Evolutionary conservation across 2,888 invertebrate species (phyloP).

Genomic region (Congeria kusceri): DNA sequence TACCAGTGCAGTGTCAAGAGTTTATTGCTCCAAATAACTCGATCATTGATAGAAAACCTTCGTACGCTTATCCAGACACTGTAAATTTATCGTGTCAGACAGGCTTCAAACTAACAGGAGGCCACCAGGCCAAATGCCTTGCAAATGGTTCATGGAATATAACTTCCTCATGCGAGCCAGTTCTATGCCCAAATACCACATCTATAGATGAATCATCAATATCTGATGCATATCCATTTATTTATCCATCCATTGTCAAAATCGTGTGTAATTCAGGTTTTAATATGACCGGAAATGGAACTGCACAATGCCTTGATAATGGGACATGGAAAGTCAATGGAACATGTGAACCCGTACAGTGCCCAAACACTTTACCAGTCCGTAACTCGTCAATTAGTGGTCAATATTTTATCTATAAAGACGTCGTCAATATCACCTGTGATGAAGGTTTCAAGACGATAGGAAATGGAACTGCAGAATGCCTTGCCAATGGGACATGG

Average conservation of each 20-base stretch:
- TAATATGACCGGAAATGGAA: not conserved
- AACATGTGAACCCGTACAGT: not conserved
- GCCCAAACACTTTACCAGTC: not conserved
- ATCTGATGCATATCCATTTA: not conserved
- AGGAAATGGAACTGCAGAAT: not conserved
- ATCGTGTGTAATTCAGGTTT: not conserved
- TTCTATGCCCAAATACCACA: not conserved
- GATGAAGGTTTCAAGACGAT: not conserved
- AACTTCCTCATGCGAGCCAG: not conserved
- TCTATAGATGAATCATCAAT: not conserved
- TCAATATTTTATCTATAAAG: not conserved
- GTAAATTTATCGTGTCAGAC: not conserved
- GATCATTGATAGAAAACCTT: not conserved
- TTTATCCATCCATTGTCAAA: no score
- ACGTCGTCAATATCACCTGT: conserved; percentile 16
- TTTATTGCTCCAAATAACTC: conserved; percentile 5
- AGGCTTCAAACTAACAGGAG: conserved; percentile 9
- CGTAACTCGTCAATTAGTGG: not conserved
- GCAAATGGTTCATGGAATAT: conserved; percentile 2
- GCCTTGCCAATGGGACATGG: no score
- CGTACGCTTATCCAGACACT: not conserved
- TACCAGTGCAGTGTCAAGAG: conserved; percentile 1
- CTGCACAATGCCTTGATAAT: not conserved
- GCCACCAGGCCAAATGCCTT: not conserved
- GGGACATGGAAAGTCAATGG: not conserved